Conservation (phyloP, 2,113 vertebrate species). For the Ctenomys sociabilis region DNA sequence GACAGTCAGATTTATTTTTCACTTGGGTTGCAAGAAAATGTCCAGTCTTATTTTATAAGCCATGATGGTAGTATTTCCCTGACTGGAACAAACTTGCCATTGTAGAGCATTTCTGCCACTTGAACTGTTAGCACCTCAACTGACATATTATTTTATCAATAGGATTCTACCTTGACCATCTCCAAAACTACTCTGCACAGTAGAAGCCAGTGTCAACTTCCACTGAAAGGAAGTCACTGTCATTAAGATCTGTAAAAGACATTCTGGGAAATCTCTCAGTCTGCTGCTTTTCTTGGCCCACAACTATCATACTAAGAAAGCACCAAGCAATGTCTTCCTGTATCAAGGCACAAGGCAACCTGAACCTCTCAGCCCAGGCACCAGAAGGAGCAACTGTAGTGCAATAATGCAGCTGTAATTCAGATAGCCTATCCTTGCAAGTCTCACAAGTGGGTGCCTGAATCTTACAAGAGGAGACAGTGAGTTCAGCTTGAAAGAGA, state of each 20-base stretch:
- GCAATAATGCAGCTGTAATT: neutral
- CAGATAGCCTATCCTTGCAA: neutral
- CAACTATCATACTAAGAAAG: neutral
- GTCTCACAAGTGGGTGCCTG: neutral
- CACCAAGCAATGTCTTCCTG: neutral
- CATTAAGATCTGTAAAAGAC: neutral
- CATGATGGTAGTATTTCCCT: conserved; percentile 59
- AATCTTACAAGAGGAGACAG: neutral
- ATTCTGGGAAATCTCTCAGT: neutral
- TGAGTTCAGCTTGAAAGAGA: neutral
- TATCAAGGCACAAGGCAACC: neutral
- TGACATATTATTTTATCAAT: neutral
- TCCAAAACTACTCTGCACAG: neutral
- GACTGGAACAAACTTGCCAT: conserved; percentile 51
- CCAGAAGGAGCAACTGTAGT: neutral
- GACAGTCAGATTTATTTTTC: conserved; percentile 28
- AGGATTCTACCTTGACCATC: neutral
- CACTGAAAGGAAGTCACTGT: neutral
- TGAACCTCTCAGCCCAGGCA: neutral
- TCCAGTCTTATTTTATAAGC: conserved; percentile 58
- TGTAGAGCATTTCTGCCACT: conserved; percentile 58
- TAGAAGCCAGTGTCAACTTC: conserved; percentile 56
- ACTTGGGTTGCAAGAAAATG: conserved; percentile 13
- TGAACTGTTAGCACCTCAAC: conserved; percentile 67
- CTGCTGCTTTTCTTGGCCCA: conserved; percentile 49